Evolutionary conservation across 2,113 vertebrate genomes (phyloP).

Genomic region (Chaenocephalus aceratus): DNA sequence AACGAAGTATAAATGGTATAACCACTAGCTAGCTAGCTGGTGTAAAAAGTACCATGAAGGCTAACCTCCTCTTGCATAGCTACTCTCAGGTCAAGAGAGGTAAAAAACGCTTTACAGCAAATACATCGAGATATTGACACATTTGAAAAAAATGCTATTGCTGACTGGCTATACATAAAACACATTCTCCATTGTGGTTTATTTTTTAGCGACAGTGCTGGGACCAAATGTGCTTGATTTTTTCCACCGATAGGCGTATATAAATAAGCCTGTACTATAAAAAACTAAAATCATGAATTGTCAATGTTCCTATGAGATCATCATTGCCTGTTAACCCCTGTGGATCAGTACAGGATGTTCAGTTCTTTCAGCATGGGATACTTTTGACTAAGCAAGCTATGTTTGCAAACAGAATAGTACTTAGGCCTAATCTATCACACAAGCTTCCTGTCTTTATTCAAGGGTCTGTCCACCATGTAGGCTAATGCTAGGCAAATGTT

Average conservation of each 20-base stretch:
- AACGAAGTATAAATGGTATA: neutral
- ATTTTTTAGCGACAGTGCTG: neutral
- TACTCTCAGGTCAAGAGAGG: neutral
- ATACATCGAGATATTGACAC: neutral
- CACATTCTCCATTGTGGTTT: neutral
- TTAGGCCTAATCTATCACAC: slow-evolving; percentile 46
- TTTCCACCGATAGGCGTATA: neutral
- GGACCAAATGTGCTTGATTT: neutral
- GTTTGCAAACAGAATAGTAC: slow-evolving; percentile 30
- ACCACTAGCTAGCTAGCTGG: neutral
- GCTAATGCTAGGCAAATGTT: slow-evolving; percentile 45
- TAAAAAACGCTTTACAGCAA: neutral
- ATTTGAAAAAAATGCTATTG: neutral
- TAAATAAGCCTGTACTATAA: neutral
- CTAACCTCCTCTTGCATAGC: neutral
- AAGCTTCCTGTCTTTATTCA: slow-evolving; percentile 26
- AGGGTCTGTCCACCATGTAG: slow-evolving; percentile 16
- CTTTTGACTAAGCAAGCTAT: slow-evolving; percentile 5
- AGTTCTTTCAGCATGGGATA: neutral
- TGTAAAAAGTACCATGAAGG: neutral
- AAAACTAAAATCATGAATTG: neutral
- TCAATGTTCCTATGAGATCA: neutral
- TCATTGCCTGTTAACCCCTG: neutral
- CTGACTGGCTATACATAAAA: neutral
- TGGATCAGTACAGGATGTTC: slow-evolving; percentile 23